Percentiles rank a stretch among this genome's conserved stretches.
Evolutionary conservation across 2,888 invertebrate species (phyloP).

Genomic region (Cheilosia impressa): DNA sequence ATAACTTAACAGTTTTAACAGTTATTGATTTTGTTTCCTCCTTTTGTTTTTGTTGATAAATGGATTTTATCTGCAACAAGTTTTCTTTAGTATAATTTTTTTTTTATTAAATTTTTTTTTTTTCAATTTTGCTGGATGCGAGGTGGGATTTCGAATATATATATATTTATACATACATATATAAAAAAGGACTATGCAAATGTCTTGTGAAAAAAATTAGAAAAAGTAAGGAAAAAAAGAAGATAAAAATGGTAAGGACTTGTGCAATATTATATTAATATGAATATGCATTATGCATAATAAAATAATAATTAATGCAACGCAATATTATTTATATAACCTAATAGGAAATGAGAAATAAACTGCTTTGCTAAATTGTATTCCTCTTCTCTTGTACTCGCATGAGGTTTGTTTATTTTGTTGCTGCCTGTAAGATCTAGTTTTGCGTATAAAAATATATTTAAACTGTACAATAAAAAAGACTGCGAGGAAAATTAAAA

Average conservation of each 20-base stretch:
- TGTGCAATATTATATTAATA: neutral
- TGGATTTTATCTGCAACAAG: slow-evolving; percentile 41
- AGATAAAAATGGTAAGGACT: neutral
- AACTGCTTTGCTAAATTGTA: neutral
- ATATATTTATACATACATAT: neutral
- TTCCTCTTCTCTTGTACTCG: neutral
- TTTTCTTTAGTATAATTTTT: slow-evolving; percentile 8
- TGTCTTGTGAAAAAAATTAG: neutral
- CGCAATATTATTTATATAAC: neutral
- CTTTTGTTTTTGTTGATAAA: slow-evolving; percentile 33
- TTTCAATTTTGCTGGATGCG: slow-evolving; percentile 45
- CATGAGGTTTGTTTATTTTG: slow-evolving; percentile 1
- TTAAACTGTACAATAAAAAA: slow-evolving; percentile 1
- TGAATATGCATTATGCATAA: neutral
- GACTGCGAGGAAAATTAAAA: slow-evolving; percentile 8
- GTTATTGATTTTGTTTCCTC: slow-evolving; percentile 55
- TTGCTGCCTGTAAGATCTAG: slow-evolving; percentile 7
- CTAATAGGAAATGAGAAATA: neutral
- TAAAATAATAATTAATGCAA: neutral
- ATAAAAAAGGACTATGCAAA: neutral
- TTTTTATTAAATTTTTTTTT: neutral
- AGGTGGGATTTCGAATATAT: slow-evolving; percentile 60
- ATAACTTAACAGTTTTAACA: slow-evolving; percentile 65
- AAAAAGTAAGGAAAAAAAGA: neutral
- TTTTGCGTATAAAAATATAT: slow-evolving; percentile 21